Percentiles rank a stretch among this genome's conserved stretches.
These are phyloP conservation scores for Leptopilina drosophilae DNA, from an alignment of 2,888 invertebrate species.

Conservation along the genomic window DNA sequence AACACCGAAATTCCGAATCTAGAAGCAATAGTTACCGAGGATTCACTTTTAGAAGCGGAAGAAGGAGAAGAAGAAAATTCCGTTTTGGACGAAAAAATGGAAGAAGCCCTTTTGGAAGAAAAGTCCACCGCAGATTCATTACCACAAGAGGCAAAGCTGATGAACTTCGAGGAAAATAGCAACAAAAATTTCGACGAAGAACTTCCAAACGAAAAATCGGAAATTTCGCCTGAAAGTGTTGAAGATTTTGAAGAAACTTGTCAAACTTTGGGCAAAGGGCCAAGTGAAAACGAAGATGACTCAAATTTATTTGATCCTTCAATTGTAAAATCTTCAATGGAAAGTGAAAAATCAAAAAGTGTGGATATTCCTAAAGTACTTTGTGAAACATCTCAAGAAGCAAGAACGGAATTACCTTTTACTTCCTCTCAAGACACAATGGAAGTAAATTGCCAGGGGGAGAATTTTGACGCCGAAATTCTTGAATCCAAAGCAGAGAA, in stretches of 20 bases:
- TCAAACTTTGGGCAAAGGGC: not conserved
- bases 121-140: not conserved
- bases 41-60: not conserved
- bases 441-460: not conserved
- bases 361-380: conserved; percentile 6
- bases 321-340: not conserved
- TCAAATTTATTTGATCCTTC: not conserved
- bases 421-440: not conserved
- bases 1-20: no score
- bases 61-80: conserved; percentile 1
- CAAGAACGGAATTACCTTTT: no score
- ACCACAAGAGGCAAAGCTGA: not conserved
- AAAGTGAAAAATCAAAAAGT: not conserved
- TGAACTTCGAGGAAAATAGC: not conserved
- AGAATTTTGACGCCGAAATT: conserved; percentile 1
- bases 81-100: not conserved
- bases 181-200: conserved; percentile 15
- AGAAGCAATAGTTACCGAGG: no score
- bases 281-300: not conserved
- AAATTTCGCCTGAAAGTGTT: not conserved
- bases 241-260: not conserved
- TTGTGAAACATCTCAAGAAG: not conserved
- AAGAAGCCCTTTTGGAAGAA: conserved; percentile 14
- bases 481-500: not conserved
- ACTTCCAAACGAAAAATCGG: conserved; percentile 1